Evolutionary conservation across 2,113 vertebrate genomes (phyloP).

Genomic region (Heteronetta atricapilla): DNA sequence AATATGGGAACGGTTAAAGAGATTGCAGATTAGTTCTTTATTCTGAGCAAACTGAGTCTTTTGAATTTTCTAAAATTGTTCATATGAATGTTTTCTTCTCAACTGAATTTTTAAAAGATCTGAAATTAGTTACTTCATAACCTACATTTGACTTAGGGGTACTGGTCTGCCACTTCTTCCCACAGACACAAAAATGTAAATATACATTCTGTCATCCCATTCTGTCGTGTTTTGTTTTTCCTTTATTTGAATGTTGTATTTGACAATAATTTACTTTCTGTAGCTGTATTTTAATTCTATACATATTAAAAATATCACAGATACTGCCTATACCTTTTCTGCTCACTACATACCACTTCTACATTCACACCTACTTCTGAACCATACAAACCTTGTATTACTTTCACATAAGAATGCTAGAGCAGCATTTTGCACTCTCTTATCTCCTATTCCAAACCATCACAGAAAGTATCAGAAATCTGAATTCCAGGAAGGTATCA

Average conservation of each 20-base stretch:
- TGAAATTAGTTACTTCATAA: background rate
- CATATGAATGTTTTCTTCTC: background rate
- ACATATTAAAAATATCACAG: background rate
- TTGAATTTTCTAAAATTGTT: background rate
- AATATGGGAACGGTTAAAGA: background rate
- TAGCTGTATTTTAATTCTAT: background rate
- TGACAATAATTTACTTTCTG: background rate
- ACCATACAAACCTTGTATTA: background rate
- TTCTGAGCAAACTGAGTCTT: background rate
- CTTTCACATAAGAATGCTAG: background rate
- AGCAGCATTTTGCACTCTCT: background rate
- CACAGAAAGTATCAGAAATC: background rate
- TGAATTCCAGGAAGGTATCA: background rate
- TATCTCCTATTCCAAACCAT: background rate
- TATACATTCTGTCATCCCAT: background rate
- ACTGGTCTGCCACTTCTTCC: background rate
- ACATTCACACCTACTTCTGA: background rate
- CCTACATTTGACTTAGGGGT: background rate
- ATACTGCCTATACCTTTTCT: background rate
- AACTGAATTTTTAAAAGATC: background rate
- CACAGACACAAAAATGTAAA: background rate
- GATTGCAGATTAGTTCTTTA: background rate
- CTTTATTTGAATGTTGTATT: background rate
- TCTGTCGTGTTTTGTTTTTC: no score
- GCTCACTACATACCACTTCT: background rate